A percentile compares a stretch with the other conserved stretches of the same genome.
phyloP scores from a whole-genome alignment of 2,888 invertebrate genomes.

The Nephrotoma guestfalica region DNA sequence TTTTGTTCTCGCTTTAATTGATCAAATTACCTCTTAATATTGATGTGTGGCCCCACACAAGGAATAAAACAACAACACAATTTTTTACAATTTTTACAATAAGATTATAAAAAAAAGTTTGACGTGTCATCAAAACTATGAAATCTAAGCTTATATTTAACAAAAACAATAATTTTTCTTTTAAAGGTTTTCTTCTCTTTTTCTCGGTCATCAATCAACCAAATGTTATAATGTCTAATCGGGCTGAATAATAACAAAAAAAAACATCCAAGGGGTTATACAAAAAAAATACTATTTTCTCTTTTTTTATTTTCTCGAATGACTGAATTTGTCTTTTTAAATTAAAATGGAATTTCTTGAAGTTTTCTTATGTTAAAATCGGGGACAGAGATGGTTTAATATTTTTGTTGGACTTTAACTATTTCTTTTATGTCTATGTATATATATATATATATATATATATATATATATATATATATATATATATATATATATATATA shows the following conservation, averaged over 20 bases:
- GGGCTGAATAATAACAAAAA: neutral
- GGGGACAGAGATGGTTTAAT: neutral
- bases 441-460: neutral
- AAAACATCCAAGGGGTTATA: neutral
- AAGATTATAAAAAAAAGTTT: neutral
- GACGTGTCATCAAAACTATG: neutral
- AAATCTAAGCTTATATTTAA: neutral
- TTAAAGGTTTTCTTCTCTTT: neutral
- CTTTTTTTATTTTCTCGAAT: neutral
- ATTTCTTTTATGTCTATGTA: neutral
- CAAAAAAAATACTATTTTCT: neutral
- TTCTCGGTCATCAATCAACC: conserved; percentile 2
- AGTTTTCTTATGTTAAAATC: neutral
- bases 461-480: neutral
- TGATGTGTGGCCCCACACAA: neutral
- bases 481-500: neutral
- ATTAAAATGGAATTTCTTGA: neutral
- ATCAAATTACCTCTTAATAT: neutral
- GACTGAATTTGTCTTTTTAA: neutral
- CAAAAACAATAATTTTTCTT: neutral
- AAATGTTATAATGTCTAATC: conserved; percentile 6
- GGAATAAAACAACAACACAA: neutral
- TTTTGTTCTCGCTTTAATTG: neutral
- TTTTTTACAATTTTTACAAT: neutral
- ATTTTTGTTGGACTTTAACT: neutral